Base-by-base conservation (phyloP, 2,113 vertebrate genomes). In the Macquaria ambigua region DNA sequence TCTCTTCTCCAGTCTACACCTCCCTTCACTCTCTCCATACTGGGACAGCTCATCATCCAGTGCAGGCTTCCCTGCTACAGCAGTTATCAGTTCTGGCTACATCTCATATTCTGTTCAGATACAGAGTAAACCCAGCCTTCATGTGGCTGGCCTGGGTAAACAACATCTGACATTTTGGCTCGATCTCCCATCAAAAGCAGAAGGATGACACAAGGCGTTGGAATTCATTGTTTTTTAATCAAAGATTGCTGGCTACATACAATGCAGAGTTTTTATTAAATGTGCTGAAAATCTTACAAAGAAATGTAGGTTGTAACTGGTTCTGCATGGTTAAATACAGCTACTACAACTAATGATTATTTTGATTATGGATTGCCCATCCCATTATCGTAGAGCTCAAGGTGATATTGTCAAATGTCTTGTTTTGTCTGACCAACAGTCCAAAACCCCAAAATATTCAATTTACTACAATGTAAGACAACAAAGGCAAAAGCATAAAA, bases 91-190 rank as follows among this genome's bases (percentile, higher is more conserved):
- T 34, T 87, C 58, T 74, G 63, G 7, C 56, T 72, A 28, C 70
- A 81, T 81, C 64, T 82, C 59, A 28, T 89, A 63, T 62, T 85
- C 73, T 34, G 53, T 79, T 90, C 77, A 81, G 68, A 74, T 41
- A 41, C 55, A 63, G 31, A 72, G 67, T 58, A 73, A 82, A 90
- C 25, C 34, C 46, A 58, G 15, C 50, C 48, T 74, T 61, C 18
- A 2, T 79, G 62, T 15, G 53, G n/a, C 46, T 41, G 39, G 67
- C 68, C 55, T 63, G 69, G 55, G 18, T 83, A 82, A 89, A 90
- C 79, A 90, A 76, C 73, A 83, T 79, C 74, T 85, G 81, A 83
- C 59, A 74, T 87, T 73, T 50, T 67, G 70, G 80, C 53, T 46
- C 23, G 1, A 72, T 86, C 68, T 72, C 34, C 50, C 56, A 63